Evolutionary conservation across 2,888 invertebrate species (phyloP), one percentile per base, ranked within the genome.

Genomic region (Meteorus colon): DNA sequence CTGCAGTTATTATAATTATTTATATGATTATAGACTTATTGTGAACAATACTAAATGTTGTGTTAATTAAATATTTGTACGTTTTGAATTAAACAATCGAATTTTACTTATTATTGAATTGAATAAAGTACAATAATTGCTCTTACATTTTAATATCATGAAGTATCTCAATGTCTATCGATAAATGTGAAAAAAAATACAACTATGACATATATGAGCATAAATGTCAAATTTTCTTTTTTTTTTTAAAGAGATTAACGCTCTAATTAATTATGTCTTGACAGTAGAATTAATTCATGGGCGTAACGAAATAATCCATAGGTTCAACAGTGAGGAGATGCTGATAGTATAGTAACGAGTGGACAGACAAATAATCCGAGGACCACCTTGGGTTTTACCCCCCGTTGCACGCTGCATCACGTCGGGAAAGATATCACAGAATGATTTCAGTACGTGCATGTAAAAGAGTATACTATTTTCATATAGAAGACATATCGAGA

Each of bases 251-350:
- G 1, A 48, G 16, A n/a, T 5, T 48, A 48, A 5, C 67, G 67
- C 66, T 66, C 66, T 67, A 31, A 55, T 10, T 41, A 67, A 59
- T 62, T 45, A 27, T 48, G 62, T 70, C 66, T 69, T 78, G 76
- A 79, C 71, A 80, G 79, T 78, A 67, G 74, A 59, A 70, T 75
- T 76, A 59, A 70, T 75, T 76, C 67, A 14, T 41, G 14, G 14
- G 45, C 60, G 55, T 71, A 67, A 62, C 74, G 77, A 10, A 14
- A 34, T 41, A 60, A 48, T 51, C n/a, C 19, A 77, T 69, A 74
- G 74, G 77, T 85, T 88, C 88, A 88, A 88, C 87, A 87, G 87
- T 84, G 86, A 88, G 87, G 88, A 88, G 88, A 88, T 89, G 87
- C 86, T 87, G 85, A 86, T 89, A 87, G 89, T 85, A 34, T 34